Evolutionary conservation across 2,888 invertebrate genomes (phyloP), one percentile per base, ranked within the genome.

Genomic region (Tetropium fuscum): DNA sequence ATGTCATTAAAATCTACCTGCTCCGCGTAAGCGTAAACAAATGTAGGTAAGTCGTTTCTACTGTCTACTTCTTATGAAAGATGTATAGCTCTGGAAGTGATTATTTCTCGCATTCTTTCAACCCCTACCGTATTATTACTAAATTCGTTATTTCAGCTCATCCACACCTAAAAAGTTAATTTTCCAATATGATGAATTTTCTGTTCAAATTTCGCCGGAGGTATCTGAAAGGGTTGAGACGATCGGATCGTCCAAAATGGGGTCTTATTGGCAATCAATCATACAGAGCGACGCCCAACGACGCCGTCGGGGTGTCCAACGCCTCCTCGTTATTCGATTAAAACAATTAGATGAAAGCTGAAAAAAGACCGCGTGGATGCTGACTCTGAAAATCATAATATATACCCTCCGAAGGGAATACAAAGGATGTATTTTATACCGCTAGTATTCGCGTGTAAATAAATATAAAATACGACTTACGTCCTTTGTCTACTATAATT

Each of bases 151-250:
- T 10, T 30, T 30, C n/a, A 4, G 30, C n/a, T 18, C 1, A 16
- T 16, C 36, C 8, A 15, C 18, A 7, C 36, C 13, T 74, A 78
- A 78, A 78, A 79, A 78, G 78, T 78, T 77, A 76, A 78, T 78
- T 80, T 78, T 76, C 44, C 78, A 76, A 77, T 78, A 77, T 73
- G 73, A 80, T 78, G 78, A 78, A 79, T 80, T 80, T 78, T 72
- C 72, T 66, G 73, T 74, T 74, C 70, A 72, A 72, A 62, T 49
- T 63, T 45, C 34, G 56, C 56, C 48, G 11, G 72, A 74, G 72
- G 71, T 72, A 74, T 74, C 69, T 72, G 71, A 70, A 74, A 73
- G 73, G 74, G 73, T 69, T 71, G 64, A 63, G 60, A 53, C 32
- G 57, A 25, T 34, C 34, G 15, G 57, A 25, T 34, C 34, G 15